A percentile compares a stretch with the other conserved stretches of the same genome.
Evolutionary conservation across 2,888 invertebrate species (phyloP).

Genomic region (Cantharis rustica): DNA sequence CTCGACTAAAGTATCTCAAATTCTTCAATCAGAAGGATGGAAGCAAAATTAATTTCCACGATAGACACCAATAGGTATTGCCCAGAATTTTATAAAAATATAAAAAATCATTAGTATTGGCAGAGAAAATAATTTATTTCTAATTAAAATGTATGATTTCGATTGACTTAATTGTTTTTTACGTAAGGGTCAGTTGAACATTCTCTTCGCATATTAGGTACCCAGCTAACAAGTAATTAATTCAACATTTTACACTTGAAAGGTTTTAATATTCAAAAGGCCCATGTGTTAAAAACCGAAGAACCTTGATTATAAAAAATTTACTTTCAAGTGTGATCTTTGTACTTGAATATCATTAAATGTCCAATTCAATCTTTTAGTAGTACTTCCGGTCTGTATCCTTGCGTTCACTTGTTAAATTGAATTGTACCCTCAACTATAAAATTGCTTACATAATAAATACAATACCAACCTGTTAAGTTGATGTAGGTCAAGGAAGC

Average conservation of each 20-base stretch:
- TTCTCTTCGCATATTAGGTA: not conserved
- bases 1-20: not conserved
- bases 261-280: not conserved
- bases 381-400: not conserved
- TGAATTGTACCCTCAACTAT: not conserved
- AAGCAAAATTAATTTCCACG: not conserved
- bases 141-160: not conserved
- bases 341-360: not conserved
- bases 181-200: not conserved
- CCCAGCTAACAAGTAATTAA: not conserved
- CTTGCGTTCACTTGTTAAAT: not conserved
- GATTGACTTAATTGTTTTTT: not conserved
- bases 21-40: not conserved
- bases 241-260: not conserved
- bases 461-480: constrained; percentile 63
- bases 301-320: not conserved
- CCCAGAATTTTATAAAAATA: not conserved
- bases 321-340: not conserved
- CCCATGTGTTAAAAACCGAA: not conserved
- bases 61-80: not conserved
- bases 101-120: not conserved
- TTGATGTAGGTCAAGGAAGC: constrained; percentile 75
- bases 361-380: not conserved
- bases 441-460: not conserved
- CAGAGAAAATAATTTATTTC: not conserved